phyloP scores from a whole-genome alignment of 2,888 invertebrate genomes.

The Diplolepis rosae region DNA sequence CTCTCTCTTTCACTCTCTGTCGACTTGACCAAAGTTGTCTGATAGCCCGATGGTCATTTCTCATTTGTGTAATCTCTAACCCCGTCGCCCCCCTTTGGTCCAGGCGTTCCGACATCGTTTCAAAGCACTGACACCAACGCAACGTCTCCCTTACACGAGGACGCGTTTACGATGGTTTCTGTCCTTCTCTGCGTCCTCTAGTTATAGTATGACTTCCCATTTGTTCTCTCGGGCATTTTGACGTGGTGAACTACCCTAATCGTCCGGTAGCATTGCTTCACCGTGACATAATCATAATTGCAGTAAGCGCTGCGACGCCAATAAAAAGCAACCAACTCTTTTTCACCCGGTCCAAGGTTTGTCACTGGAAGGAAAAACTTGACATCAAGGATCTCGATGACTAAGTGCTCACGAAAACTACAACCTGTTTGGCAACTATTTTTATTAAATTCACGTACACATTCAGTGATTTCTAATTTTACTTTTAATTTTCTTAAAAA shows the following conservation, averaged over 20 bases:
- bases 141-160: conserved; percentile 11
- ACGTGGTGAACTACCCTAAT: conserved; percentile 64
- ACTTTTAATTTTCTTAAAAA: too few relatives aligned
- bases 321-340: conserved; percentile 67
- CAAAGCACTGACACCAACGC: background rate
- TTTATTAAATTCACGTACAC: background rate
- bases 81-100: conserved; percentile 43
- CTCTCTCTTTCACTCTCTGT: conserved; percentile 27
- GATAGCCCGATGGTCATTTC: conserved; percentile 70
- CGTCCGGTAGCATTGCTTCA: conserved; percentile 49
- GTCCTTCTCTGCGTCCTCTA: conserved; percentile 42
- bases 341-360: conserved; percentile 55
- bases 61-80: conserved; percentile 72
- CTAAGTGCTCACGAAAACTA: background rate
- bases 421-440: background rate
- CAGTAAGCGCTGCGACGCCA: conserved; percentile 52
- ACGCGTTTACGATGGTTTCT: conserved; percentile 16
- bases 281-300: conserved; percentile 68
- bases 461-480: too few relatives aligned
- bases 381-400: conserved; percentile 6
- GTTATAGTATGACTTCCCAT: conserved; percentile 55
- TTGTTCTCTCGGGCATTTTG: conserved; percentile 66
- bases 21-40: conserved; percentile 60
- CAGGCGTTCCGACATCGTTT: conserved; percentile 27
- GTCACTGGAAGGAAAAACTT: conserved; percentile 13